phyloP scores from a whole-genome alignment of 2,888 invertebrate genomes.

The Lacanobia wlatinum region DNA sequence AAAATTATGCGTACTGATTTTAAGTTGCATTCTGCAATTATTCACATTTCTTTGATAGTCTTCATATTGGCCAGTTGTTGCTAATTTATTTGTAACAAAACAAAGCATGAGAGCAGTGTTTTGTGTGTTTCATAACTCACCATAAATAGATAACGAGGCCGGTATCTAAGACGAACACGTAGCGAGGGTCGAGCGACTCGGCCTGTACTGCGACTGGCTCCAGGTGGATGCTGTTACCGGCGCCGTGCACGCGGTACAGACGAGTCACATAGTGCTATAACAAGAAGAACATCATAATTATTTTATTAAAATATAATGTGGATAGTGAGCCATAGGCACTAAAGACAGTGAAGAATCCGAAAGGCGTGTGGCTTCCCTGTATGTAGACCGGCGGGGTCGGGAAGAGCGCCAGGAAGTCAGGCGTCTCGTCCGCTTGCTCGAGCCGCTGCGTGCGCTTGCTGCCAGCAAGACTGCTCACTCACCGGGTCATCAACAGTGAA shows the following conservation, averaged over 20 bases:
- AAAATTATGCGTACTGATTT: too few relatives aligned
- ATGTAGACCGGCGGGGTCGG: conserved; percentile 7
- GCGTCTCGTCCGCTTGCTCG: conserved; percentile 2
- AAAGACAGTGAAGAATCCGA: not conserved
- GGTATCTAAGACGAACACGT: conserved; percentile 97
- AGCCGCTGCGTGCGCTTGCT: not conserved
- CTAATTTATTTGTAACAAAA: too few relatives aligned
- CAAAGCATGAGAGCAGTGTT: not conserved
- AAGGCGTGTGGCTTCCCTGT: conserved; percentile 6
- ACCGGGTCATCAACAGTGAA: conserved; percentile 6
- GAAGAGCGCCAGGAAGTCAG: conserved; percentile 8
- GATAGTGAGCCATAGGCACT: too few relatives aligned
- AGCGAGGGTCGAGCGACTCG: conserved; percentile 96
- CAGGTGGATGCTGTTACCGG: conserved; percentile 96
- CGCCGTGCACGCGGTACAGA: conserved; percentile 96
- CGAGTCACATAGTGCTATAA: conserved; percentile 94
- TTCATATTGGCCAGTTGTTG: not conserved
- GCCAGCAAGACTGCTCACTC: not conserved
- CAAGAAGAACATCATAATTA: not conserved
- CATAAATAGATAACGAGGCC: conserved; percentile 97
- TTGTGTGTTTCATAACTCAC: conserved; percentile 82
- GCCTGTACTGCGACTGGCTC: conserved; percentile 95
- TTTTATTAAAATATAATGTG: not conserved
- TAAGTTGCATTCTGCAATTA: not conserved
- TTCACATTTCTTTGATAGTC: not conserved